These are phyloP conservation scores for Leucosticte australis DNA, from an alignment of 2,113 vertebrate genomes.

Conservation along the genomic window DNA sequence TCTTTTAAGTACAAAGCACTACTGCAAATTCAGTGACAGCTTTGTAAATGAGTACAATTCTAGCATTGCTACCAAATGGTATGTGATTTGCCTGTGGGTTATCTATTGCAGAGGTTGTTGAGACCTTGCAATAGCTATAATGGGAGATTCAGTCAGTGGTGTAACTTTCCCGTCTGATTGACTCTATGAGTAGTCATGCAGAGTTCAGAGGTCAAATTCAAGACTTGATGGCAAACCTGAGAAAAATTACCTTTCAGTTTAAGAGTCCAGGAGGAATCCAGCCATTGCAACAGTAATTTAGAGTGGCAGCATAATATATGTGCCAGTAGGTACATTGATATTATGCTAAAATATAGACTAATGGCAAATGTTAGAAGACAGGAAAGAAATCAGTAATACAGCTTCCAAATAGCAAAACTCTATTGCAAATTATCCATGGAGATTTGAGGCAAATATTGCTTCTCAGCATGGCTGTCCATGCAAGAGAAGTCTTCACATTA, in stretches of 20 bases:
- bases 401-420: neutral
- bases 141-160: neutral
- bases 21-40: neutral
- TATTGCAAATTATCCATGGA: neutral
- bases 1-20: neutral
- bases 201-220: constrained; percentile 31
- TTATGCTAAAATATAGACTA: neutral
- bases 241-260: constrained; percentile 3
- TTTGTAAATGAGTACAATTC: neutral
- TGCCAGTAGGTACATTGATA: neutral
- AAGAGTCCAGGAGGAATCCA: neutral
- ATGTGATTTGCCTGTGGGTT: neutral
- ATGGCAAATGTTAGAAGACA: neutral
- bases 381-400: neutral
- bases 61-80: neutral
- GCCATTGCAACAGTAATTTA: neutral
- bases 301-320: neutral
- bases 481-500: neutral
- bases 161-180: neutral
- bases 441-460: neutral
- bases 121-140: neutral
- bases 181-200: neutral
- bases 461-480: neutral
- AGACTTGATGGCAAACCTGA: neutral
- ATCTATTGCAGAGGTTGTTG: neutral